phyloP scores from a whole-genome alignment of 2,113 vertebrate species.

The Percopsis transmontana region DNA sequence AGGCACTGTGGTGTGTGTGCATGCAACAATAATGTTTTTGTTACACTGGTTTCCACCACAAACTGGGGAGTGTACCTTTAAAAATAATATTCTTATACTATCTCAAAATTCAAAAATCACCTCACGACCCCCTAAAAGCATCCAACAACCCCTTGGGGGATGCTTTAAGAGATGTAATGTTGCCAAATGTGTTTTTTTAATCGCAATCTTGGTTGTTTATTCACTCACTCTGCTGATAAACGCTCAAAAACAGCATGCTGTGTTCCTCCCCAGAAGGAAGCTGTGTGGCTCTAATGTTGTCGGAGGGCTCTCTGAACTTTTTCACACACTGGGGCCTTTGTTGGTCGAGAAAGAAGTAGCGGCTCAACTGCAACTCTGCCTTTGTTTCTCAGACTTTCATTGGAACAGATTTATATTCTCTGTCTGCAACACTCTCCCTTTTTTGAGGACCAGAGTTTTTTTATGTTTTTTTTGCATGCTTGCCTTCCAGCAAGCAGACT shows the following conservation, averaged over 20 bases:
- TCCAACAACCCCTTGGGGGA: constrained; percentile 9
- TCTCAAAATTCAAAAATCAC: constrained; percentile 2
- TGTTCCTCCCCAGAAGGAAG: constrained; percentile 62
- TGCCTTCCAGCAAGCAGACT: constrained; percentile 19
- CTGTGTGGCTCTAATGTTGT: constrained; percentile 55
- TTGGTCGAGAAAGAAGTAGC: constrained; percentile 34
- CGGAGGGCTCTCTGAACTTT: constrained; percentile 61
- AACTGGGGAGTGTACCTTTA: too few relatives aligned
- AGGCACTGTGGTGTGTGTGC: too few relatives aligned
- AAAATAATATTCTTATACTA: constrained; percentile 22
- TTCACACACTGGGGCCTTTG: constrained; percentile 74
- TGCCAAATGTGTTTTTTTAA: constrained; percentile 56
- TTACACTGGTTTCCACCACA: too few relatives aligned
- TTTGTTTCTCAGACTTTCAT: constrained; percentile 51
- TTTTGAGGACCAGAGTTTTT: constrained; percentile 21
- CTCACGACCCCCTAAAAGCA: neutral
- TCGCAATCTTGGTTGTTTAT: constrained; percentile 62
- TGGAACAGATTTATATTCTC: constrained; percentile 53
- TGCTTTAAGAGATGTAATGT: constrained; percentile 37
- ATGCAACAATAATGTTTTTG: too few relatives aligned
- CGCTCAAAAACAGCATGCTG: constrained; percentile 42
- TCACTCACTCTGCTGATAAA: constrained; percentile 63
- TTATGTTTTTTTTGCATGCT: constrained; percentile 16
- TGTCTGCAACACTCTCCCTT: constrained; percentile 27
- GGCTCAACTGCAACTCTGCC: constrained; percentile 36